Base-by-base conservation (phyloP, 2,113 vertebrate genomes). In the Colossoma macropomum region DNA sequence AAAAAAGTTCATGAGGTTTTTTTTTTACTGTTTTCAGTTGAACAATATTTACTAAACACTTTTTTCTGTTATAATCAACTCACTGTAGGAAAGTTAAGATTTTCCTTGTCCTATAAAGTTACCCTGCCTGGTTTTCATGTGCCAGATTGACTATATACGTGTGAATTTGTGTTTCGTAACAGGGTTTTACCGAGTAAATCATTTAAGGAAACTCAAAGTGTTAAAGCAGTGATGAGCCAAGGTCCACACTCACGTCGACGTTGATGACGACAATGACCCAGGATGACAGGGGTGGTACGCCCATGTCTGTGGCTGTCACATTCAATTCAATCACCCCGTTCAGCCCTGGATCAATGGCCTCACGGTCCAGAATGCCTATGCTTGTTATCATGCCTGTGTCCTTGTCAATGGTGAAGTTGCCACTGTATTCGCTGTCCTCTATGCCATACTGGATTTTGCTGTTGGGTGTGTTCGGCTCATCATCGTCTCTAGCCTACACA, bases 401-500 rank as follows among this genome's bases (percentile, higher is more conserved):
- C 0, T 54, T 5, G 3, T 95, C 25, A 59, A 98, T 90, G n/a
- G 92, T 97, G 88, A 99, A 99, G 89, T 96, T 95, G 30, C 32
- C 2, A 21, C 95, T 98, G 89, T 93, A 96, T 0, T 0, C 4
- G 41, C 94, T 90, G 0, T 88, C 88, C 19, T 88, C 21, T 4
- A 99, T 95, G 60, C 0, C 76, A 81, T 88, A 99, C 63, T 89
- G 54, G 56, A 99, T 66, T 27, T 77, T 0, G 12, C 96, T 97
- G 90, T 99, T 98, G 74, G 0, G 25, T 25, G 87, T 95, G 0
- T 0, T 66, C 0, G 92, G 89, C 9, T 97, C 88, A 0, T 99
- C 98, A 0, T 87, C 87, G 81, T 99, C 98, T 0, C 88, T 90
- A 71, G 97, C 97, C 98, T 99, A 75, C 70, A 70, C 62, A 30